Evolutionary conservation across 2,113 vertebrate genomes (phyloP).

Genomic region (cat (Felis catus)): F.catus_Fca126_mat1.0 CM031419.1:191345501-191346000

Average conservation of each 20-base stretch:
- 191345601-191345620: background rate
- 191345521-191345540: conserved; percentile 79
- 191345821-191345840: conserved; percentile 84
- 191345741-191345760: conserved; percentile 52
- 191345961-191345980: conserved; percentile 74
- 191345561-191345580: conserved; percentile 79
- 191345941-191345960: conserved; percentile 65
- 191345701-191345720: background rate
- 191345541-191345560: conserved; percentile 80
- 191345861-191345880: conserved; percentile 60
- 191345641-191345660: background rate
- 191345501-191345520: conserved; percentile 82
- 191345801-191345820: conserved; percentile 92
- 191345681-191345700: background rate
- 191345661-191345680: background rate
- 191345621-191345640: background rate
- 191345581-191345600: conserved; percentile 74
- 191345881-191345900: conserved; percentile 54
- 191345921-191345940: conserved; percentile 55
- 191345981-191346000: conserved; percentile 24
- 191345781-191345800: conserved; percentile 94
- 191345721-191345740: background rate
- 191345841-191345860: background rate
- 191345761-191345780: conserved; percentile 35
- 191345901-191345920: conserved; percentile 14